Evolutionary conservation across 35 echinoderm and acorn worm genomes (phyloP), one percentile per base, ranked within the genome.

Genomic region (Strongylocentrotus purpuratus): DNA sequence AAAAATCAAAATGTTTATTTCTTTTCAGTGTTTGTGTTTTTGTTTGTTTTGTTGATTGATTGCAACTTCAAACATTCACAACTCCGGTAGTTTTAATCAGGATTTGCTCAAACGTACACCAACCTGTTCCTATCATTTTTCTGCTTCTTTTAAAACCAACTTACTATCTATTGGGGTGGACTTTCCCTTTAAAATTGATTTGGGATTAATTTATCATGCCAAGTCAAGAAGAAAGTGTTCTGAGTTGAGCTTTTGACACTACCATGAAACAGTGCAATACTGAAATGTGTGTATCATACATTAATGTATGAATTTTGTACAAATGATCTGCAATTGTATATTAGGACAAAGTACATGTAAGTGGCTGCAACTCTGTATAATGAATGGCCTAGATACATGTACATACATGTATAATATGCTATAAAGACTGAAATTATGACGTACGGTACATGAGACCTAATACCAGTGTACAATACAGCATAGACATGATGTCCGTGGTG

Each of bases 231-330:
- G 50, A 15, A 55, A 55, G 50, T 55, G 50, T 55, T 12, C 50
- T 11, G 50, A 55, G 50, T 78, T 78, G 2, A 28, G 20, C 65
- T 78, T 78, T 78, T 78, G 65, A 78, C 5, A 78, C 18, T 78
- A 78, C 65, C 22, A 22, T 25, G 22, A 78, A 0, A 78, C 65
- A 78, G 65, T 78, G 65, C 65, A 78, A 78, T 78, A 78, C 65
- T 78, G 65, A 78, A 78, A 78, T 78, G 65, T 78, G 65, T 78
- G 65, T 78, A 78, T 78, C 65, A 78, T 78, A 78, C 65, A 78
- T 25, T 28, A 70, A 78, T n/a, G 65, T 78, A 78, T 78, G 65
- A 78, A 28, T 7, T 28, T 78, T 78, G 20, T 78, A 78, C 20
- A 78, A 78, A 28, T 78, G 28, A 78, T 28, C 65, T 78, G 65